Evolutionary conservation across 1,140 invertebrate genomes (phyloP).

Genomic region (Apolygus lucorum): DNA sequence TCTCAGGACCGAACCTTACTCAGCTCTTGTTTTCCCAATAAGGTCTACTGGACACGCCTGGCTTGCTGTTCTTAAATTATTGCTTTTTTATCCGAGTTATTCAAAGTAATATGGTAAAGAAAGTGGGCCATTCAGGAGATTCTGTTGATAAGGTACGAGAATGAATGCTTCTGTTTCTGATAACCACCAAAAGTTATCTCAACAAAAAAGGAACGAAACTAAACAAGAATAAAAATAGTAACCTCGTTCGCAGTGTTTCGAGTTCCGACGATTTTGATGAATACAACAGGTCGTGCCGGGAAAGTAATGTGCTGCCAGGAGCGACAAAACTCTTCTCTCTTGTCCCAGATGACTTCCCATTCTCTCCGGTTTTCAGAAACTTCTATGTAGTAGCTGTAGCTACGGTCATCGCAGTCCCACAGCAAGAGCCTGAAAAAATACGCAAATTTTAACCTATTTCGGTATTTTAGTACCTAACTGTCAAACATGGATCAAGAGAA

Average conservation of each 20-base stretch:
- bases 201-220: neutral
- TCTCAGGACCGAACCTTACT: too few species aligned
- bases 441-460: too few species aligned
- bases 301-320: constrained; percentile 92
- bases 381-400: constrained; percentile 93
- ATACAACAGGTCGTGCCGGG: constrained; percentile 73
- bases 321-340: constrained; percentile 59
- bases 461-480: too few species aligned
- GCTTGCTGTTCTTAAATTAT: too few species aligned
- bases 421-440: constrained; percentile 59
- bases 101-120: too few species aligned
- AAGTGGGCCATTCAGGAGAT: neutral
- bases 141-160: neutral
- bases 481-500: too few species aligned
- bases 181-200: neutral
- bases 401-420: constrained; percentile 97
- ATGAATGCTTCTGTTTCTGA: neutral
- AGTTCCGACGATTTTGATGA: constrained; percentile 89
- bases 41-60: too few species aligned
- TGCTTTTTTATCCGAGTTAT: too few species aligned
- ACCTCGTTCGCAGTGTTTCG: constrained; percentile 96
- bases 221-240: constrained; percentile 2
- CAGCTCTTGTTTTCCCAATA: too few species aligned
- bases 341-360: constrained; percentile 80
- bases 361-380: constrained; percentile 84